Base-by-base conservation (phyloP, 35 echinoderm and acorn worm species). In the Heliocidaris erythrogramma region DNA sequence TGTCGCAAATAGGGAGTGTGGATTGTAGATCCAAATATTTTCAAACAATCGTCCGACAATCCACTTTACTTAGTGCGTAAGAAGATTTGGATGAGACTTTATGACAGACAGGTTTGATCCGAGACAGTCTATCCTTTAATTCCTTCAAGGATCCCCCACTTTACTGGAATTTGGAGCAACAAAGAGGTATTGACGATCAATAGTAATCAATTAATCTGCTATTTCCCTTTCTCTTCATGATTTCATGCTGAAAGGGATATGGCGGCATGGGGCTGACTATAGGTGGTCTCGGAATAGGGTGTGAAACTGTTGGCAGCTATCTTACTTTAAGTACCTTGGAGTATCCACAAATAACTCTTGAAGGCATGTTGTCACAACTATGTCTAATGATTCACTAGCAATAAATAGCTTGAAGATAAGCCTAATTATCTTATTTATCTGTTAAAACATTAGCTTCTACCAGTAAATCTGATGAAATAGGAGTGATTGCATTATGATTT, bases 171-270 rank as follows among this genome's bases (percentile, higher is more conserved):
- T 78, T 78, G 17, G 65, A 78, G 87, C 30, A 12, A 6, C 42
- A 31, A 21, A 89, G 87, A 17, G 31, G 30, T 12, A 47, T 48
- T 32, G 87, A 32, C 42, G 87, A 89, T 89, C 87, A 89, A 89
- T 89, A 48, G 87, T 48, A 89, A 89, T 89, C 87, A 89, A 89
- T 89, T 89, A 89, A 89, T 89, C 47, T 12, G 31, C 47, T 48
- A 89, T 89, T 48, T 89, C 31, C 87, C 87, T 47, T 89, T 89
- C 32, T 89, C 87, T 86, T 29, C 21, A 48, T 21, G 27, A 24
- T 78, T 78, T 78, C 17, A n/a, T 18, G 8, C 65, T 78, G 18
- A n/a, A 78, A 78, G 27, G 65, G 11, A 13, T n/a, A 35, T 89
- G 87, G 87, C 87, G 87, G 47, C 87, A 89, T 24, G 31, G 31